Evolutionary conservation across 2,113 vertebrate species (phyloP).

Genomic region (Cavia aperea): DNA sequence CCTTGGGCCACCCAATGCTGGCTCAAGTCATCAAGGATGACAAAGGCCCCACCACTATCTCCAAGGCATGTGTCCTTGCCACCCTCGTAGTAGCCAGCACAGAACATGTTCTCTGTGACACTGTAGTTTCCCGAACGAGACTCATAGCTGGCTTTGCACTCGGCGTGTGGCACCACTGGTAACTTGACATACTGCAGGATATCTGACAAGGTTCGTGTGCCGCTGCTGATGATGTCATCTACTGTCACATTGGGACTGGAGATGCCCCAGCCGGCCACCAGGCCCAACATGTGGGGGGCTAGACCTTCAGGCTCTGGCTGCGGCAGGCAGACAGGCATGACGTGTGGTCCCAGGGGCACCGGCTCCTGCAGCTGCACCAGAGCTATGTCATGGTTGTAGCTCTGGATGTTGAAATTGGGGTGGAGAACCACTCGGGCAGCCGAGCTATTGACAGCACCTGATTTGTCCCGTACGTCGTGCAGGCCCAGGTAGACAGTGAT

Average conservation of each 20-base stretch:
- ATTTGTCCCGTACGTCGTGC: slow-evolving; percentile 80
- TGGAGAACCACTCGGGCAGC: slow-evolving; percentile 88
- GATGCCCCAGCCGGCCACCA: slow-evolving; percentile 97
- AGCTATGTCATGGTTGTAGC: slow-evolving; percentile 95
- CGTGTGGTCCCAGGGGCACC: slow-evolving; percentile 76
- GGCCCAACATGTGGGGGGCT: slow-evolving; percentile 82
- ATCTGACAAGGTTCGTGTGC: slow-evolving; percentile 81
- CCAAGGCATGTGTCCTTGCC: slow-evolving; percentile 94
- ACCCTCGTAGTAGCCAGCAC: slow-evolving; percentile 89
- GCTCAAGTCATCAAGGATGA: slow-evolving; percentile 80
- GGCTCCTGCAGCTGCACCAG: slow-evolving; percentile 84
- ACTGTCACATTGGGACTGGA: slow-evolving; percentile 83
- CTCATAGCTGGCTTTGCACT: slow-evolving; percentile 90
- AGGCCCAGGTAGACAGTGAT: slow-evolving; percentile 88
- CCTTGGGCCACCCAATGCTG: slow-evolving; percentile 89
- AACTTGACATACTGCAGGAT: slow-evolving; percentile 93
- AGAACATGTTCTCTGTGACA: slow-evolving; percentile 97
- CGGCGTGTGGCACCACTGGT: slow-evolving; percentile 88
- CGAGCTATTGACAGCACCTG: slow-evolving; percentile 76
- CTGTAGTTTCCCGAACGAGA: slow-evolving; percentile 90
- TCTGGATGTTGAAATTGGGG: slow-evolving; percentile 87
- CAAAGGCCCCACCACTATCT: slow-evolving; percentile 93
- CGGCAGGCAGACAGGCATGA: slow-evolving; percentile 87
- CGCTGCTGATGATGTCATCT: slow-evolving; percentile 75
- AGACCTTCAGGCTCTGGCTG: slow-evolving; percentile 73